Evolutionary conservation across 2,797 vertebrate species (phyloP).

Genomic region (Mionectes olivaceus): DNA sequence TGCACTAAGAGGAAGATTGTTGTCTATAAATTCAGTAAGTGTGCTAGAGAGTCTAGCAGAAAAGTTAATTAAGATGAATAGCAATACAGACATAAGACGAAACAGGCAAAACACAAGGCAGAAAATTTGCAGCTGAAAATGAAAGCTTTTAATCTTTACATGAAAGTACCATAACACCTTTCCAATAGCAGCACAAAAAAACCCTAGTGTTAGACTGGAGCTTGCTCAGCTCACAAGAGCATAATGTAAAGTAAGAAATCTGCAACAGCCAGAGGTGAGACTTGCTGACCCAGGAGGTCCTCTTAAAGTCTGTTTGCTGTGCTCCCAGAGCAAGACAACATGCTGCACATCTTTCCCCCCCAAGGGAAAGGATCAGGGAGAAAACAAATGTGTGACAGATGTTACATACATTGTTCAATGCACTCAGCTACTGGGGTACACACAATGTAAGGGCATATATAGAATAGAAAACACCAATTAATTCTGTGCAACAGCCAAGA

Average conservation of each 20-base stretch:
- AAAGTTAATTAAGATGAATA: background rate
- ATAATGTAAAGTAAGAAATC: background rate
- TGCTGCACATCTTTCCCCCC: background rate
- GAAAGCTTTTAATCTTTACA: background rate
- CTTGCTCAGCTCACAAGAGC: background rate
- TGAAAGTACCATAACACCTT: background rate
- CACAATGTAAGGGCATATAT: background rate
- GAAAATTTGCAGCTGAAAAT: background rate
- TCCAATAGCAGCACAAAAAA: background rate
- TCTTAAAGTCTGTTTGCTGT: background rate
- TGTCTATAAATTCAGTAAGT: background rate
- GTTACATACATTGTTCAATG: background rate
- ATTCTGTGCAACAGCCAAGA: background rate
- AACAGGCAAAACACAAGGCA: background rate
- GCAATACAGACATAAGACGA: background rate
- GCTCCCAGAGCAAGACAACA: background rate
- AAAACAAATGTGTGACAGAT: background rate
- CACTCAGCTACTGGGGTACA: fast-evolving
- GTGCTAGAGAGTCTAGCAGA: background rate
- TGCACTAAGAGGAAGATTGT: background rate
- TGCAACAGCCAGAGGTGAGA: background rate
- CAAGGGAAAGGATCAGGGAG: background rate
- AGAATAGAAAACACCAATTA: background rate
- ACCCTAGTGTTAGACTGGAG: background rate
- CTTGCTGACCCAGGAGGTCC: background rate